Base-by-base conservation (phyloP, 2,797 vertebrate genomes). In the Selene dorsalis region DNA sequence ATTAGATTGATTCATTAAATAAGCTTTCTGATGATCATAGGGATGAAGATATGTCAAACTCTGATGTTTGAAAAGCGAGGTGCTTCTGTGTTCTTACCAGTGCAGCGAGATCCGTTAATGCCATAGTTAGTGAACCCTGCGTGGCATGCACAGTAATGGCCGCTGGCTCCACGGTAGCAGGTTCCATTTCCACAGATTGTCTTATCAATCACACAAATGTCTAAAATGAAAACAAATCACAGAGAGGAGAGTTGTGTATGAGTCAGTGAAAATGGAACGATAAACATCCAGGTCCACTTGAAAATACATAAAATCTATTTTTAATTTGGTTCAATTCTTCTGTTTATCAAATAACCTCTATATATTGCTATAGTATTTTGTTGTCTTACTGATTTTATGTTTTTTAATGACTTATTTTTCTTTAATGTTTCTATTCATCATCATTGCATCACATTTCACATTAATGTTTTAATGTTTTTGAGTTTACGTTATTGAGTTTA, bases 181-280 rank as follows among this genome's bases (percentile, higher is more conserved):
- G 71, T 86, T 84, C 92, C 92, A 84, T 88, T 87, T 86, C 92
- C 92, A 35, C 94, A 94, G 66, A 92, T 84, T 67, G 82, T 85
- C 12, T 69, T 66, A 81, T 93, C 66, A 75, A 84, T 68, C 38
- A 8, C 4, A 84, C 92, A 94, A 41, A 87, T 69, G 75, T 91
- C 93, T 94, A 32, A 73, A 83, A 77, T 47, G 39, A 45, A 85
- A 87, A 72, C 24, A 65, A 79, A 86, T 55, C 3, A 63, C 9
- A 18, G 17, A 70, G 50, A 80, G 66, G 57, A 64, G 69, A 77
- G 77, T 45, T 73, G 61, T 69, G 45, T 72, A 75, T 84, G 6
- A 70, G 18, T 73, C 50, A 61, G 20, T 53, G n/a, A 39, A 39
- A 73, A 70, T 20, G 28, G 20, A 79, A 79, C 7, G 83, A 43